Base-by-base conservation (phyloP, 2,113 vertebrate genomes). In the Eudyptes chrysolophus region DNA sequence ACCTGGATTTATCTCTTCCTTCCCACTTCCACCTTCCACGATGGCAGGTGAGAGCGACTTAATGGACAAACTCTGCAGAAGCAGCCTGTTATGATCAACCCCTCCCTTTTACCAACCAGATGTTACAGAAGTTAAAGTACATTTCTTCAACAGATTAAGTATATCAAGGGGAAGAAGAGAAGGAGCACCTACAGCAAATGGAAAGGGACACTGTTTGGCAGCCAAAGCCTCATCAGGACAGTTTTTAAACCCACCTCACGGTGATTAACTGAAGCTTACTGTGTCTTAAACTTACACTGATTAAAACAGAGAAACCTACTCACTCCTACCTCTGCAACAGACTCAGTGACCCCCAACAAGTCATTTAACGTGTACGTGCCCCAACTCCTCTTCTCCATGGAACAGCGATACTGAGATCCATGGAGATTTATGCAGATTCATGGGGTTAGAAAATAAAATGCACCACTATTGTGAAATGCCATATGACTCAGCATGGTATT, bases 401-500 rank as follows among this genome's bases (percentile, higher is more conserved):
- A 42, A 82, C 22, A 84, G n/a, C 1, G 1, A 92, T 21, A 57
- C 38, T 16, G 38, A 92, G 32, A 70, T 49, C 81, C 71, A 49
- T 32, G 42, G 48, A 92, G 78, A 51, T 71, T 80, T 65, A 76
- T 42, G 38, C 52, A 83, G 75, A 85, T 75, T 92, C 76, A 96
- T 6, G 44, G 66, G 27, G 54, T 80, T 49, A 88, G 78, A 68
- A 94, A 94, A 96, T 82, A 87, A 80, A 97, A 92, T 27, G 19
- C 55, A 66, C 49, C 54, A 34, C 74, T 78, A 71, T 62, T 80
- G 36, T 19, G 60, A 92, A 96, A 83, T 11, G 29, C 44, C 80
- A 89, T 69, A 65, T 94, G 84, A 94, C 81, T 91, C 89, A 58
- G 93, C 78, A 77, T 36, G 81, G 49, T 76, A 62, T 93, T 83